These are phyloP conservation scores for Dendrocopos noguchii DNA, from an alignment of 2,113 vertebrate species.

Conservation along the genomic window DNA sequence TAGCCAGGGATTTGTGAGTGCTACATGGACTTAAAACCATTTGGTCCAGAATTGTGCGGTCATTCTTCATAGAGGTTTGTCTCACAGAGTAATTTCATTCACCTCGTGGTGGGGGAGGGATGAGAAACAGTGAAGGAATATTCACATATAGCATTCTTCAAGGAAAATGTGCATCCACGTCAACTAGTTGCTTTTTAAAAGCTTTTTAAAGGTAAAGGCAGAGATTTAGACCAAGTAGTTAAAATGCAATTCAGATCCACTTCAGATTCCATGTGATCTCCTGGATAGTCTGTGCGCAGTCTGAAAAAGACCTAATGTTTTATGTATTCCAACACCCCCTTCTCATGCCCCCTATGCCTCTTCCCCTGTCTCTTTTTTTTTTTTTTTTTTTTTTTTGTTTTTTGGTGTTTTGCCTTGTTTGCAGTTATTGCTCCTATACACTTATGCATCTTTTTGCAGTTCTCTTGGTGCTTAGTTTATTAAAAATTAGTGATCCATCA, in stretches of 20 bases:
- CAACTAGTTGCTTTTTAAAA: slow-evolving; percentile 14
- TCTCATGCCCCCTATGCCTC: neutral
- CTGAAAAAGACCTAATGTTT: slow-evolving; percentile 42
- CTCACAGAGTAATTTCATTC: slow-evolving; percentile 51
- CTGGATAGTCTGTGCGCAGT: slow-evolving; percentile 12
- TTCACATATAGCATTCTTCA: slow-evolving; percentile 4
- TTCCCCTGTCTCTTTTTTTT: no score
- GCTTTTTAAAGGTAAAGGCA: slow-evolving; percentile 12
- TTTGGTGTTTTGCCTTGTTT: slow-evolving; percentile 53
- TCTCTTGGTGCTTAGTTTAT: slow-evolving; percentile 64
- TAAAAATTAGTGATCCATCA: slow-evolving; percentile 80
- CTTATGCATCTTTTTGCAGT: slow-evolving; percentile 68
- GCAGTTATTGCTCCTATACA: slow-evolving; percentile 63
- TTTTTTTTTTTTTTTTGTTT: no score
- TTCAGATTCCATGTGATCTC: neutral
- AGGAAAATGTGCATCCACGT: slow-evolving; percentile 19
- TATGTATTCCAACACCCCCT: slow-evolving; percentile 31
- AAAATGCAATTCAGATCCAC: neutral
- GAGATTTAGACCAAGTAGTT: slow-evolving; percentile 27
- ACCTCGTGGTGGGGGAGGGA: slow-evolving; percentile 25
- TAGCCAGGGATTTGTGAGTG: slow-evolving; percentile 42
- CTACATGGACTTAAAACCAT: slow-evolving; percentile 6
- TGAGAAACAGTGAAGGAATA: slow-evolving; percentile 31
- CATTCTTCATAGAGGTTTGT: slow-evolving; percentile 36
- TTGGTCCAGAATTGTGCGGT: slow-evolving; percentile 41